Evolutionary conservation across 2,797 vertebrate species (phyloP).

Genomic region (Lepilemur septentrionalis): DNA sequence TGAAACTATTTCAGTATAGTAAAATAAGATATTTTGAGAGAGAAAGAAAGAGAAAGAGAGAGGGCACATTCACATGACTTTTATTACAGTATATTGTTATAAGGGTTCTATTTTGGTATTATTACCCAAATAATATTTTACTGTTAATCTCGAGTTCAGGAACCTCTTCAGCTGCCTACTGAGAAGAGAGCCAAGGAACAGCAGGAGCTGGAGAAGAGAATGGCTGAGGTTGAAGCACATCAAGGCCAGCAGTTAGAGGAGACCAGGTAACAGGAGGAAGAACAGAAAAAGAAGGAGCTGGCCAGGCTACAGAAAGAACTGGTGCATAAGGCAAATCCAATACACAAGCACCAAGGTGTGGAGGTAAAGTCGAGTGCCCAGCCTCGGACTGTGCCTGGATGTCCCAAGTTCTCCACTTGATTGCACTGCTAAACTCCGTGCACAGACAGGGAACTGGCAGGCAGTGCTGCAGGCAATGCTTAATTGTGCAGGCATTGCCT

Average conservation of each 20-base stretch:
- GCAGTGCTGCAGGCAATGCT: too few species aligned
- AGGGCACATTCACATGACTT: not conserved
- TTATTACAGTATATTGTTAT: not conserved
- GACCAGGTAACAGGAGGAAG: slow-evolving; percentile 82
- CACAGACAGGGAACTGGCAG: too few species aligned
- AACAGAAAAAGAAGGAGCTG: slow-evolving; percentile 87
- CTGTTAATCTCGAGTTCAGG: slow-evolving; percentile 85
- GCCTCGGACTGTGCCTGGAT: slow-evolving; percentile 89
- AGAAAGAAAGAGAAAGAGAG: not conserved
- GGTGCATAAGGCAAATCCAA: slow-evolving; percentile 93
- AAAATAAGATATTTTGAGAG: not conserved
- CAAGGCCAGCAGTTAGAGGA: slow-evolving; percentile 83
- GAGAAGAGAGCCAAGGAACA: slow-evolving; percentile 92
- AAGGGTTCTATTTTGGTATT: not conserved
- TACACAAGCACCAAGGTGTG: slow-evolving; percentile 90
- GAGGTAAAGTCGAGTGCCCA: slow-evolving; percentile 91
- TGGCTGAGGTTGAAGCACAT: slow-evolving; percentile 84
- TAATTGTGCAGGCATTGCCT: too few species aligned
- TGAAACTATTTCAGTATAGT: not conserved
- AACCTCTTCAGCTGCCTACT: slow-evolving; percentile 92
- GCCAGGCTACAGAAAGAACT: slow-evolving; percentile 86
- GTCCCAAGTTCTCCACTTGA: slow-evolving; percentile 94
- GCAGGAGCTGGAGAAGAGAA: slow-evolving; percentile 87
- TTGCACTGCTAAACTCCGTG: slow-evolving; percentile 84
- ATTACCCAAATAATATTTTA: not conserved